Conservation (phyloP, 2,797 vertebrate species). For the Octomys mimax region DNA sequence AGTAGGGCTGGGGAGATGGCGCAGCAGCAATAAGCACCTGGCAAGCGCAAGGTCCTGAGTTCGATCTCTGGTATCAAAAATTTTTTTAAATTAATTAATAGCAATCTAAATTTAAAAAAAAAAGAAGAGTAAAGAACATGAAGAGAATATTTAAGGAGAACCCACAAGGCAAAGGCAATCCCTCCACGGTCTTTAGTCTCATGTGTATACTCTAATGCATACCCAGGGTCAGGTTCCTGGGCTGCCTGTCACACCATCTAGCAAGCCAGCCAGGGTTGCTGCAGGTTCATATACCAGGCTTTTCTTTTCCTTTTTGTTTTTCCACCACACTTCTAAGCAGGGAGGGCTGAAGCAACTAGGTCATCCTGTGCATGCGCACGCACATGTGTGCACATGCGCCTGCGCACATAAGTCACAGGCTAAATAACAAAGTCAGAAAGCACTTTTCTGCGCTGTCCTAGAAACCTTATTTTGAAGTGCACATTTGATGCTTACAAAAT, state of each 20-base stretch:
- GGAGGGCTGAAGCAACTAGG: background rate
- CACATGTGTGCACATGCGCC: background rate
- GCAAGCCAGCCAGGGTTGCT: background rate
- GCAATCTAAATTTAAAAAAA: too few relatives aligned
- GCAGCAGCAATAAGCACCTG: too few relatives aligned
- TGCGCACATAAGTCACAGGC: background rate
- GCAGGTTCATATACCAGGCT: background rate
- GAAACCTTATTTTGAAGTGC: constrained; percentile 75
- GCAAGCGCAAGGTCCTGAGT: too few relatives aligned
- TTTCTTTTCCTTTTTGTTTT: too few relatives aligned
- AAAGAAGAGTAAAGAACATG: too few relatives aligned
- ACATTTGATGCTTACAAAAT: constrained; percentile 17
- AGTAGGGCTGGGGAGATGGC: too few relatives aligned
- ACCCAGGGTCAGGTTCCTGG: background rate
- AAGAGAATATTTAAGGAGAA: too few relatives aligned
- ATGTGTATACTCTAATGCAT: background rate
- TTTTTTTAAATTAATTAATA: too few relatives aligned
- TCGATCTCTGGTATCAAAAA: too few relatives aligned
- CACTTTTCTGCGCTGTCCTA: constrained; percentile 43
- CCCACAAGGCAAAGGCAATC: too few relatives aligned
- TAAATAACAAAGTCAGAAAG: constrained; percentile 32
- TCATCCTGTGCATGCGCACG: background rate
- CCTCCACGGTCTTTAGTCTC: too few relatives aligned
- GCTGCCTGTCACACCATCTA: background rate
- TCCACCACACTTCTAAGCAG: background rate